phyloP scores from a whole-genome alignment of 2,888 invertebrate species.

The Elgonia sp. region DNA sequence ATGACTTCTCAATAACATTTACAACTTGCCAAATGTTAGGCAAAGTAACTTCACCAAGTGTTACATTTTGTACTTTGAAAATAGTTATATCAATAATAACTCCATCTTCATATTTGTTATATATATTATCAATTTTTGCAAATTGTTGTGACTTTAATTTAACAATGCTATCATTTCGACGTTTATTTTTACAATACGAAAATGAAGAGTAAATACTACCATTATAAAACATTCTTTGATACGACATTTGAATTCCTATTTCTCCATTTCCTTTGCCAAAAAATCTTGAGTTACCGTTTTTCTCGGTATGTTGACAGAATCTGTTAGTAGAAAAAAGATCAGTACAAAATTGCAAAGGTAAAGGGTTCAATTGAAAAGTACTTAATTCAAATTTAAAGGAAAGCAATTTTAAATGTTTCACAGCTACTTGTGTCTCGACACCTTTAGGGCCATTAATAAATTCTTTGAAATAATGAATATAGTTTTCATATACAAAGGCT shows the following conservation, averaged over 20 bases:
- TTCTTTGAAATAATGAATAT: constrained; percentile 52
- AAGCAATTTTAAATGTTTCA: constrained; percentile 39
- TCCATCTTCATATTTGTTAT: constrained; percentile 3
- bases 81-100: neutral
- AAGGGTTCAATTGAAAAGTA: too few species aligned
- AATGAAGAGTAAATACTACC: constrained; percentile 7
- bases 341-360: too few species aligned
- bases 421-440: constrained; percentile 55
- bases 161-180: constrained; percentile 6
- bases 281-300: too few species aligned
- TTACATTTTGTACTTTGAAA: constrained; percentile 15
- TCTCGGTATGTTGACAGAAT: too few species aligned
- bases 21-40: constrained; percentile 19
- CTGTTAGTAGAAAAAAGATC: too few species aligned
- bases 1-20: neutral
- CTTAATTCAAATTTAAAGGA: too few species aligned
- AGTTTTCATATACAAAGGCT: constrained; percentile 68
- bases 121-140: constrained; percentile 24
- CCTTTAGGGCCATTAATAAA: constrained; percentile 62
- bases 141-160: constrained; percentile 12
- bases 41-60: neutral
- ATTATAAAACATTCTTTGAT: too few species aligned
- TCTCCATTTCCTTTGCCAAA: too few species aligned
- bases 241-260: too few species aligned
- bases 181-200: constrained; percentile 20